These are phyloP conservation scores for Strigamia transsilvanica DNA, from an alignment of 2,888 invertebrate species.

Conservation along the genomic window DNA sequence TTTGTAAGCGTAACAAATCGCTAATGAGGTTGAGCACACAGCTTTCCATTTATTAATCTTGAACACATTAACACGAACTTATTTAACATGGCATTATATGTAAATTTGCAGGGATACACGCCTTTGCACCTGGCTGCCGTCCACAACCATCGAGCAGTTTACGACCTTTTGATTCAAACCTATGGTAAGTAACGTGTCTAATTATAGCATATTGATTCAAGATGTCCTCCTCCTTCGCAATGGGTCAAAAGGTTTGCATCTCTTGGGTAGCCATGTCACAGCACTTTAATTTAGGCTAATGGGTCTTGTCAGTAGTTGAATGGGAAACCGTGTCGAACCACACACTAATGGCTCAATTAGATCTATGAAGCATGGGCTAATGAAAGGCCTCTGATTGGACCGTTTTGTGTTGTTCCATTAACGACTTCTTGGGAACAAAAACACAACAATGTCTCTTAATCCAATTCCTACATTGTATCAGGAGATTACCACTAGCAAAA, in stretches of 20 bases:
- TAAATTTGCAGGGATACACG: conserved; percentile 83
- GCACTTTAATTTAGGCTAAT: conserved; percentile 40
- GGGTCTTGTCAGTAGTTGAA: conserved; percentile 42
- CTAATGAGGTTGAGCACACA: not conserved
- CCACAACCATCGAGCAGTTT: conserved; percentile 86
- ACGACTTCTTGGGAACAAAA: conserved; percentile 39
- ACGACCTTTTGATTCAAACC: conserved; percentile 84
- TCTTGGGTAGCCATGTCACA: conserved; percentile 41
- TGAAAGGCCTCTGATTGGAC: conserved; percentile 41
- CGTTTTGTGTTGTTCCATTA: conserved; percentile 42
- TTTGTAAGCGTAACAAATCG: not conserved
- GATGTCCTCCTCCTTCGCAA: not conserved
- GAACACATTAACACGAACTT: not conserved
- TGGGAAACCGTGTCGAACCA: conserved; percentile 38
- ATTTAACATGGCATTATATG: not conserved
- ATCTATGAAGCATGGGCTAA: conserved; percentile 39
- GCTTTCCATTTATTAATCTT: not conserved
- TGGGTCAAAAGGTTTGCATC: conserved; percentile 35
- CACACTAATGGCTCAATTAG: conserved; percentile 42
- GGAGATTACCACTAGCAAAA: conserved; percentile 15
- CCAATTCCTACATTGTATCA: conserved; percentile 21
- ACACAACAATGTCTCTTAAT: conserved; percentile 36
- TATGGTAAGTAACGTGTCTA: conserved; percentile 76
- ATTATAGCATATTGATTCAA: conserved; percentile 18
- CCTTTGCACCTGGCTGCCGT: conserved; percentile 92